Percentiles rank a stretch among this genome's conserved stretches.
phyloP scores from a whole-genome alignment of 1,140 invertebrate genomes.

The Bombus sylvicola region DNA sequence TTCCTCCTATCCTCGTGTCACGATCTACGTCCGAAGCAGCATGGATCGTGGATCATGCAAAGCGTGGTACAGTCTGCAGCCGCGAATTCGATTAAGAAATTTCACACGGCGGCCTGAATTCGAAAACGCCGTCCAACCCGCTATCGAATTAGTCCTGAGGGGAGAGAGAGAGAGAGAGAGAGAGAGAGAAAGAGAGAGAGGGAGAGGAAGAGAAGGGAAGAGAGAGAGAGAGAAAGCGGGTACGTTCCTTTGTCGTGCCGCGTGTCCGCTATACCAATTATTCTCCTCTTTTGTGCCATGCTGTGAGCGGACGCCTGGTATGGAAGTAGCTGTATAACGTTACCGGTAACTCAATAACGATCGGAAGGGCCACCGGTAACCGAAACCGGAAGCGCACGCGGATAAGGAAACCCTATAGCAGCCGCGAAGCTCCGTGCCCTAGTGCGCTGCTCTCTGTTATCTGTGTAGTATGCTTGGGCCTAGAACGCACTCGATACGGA shows the following conservation, averaged over 20 bases:
- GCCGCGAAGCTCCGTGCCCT: conserved; percentile 24
- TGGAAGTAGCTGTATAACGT: conserved; percentile 56
- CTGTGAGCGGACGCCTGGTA: neutral
- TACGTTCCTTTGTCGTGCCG: conserved; percentile 22
- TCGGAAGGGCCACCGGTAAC: conserved; percentile 53
- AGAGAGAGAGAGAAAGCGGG: neutral
- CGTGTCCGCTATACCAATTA: conserved; percentile 50
- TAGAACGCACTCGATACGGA: neutral
- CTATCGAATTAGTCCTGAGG: conserved; percentile 42
- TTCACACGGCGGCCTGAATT: conserved; percentile 22
- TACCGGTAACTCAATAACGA: conserved; percentile 66
- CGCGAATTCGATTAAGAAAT: conserved; percentile 48
- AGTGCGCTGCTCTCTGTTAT: neutral
- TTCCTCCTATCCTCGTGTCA: neutral
- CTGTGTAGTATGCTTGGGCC: neutral
- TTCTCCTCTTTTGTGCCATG: conserved; percentile 46
- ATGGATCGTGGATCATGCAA: neutral
- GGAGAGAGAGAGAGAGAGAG: neutral
- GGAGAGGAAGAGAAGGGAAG: too few species aligned
- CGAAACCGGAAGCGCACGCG: conserved; percentile 60
- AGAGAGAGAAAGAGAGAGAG: neutral
- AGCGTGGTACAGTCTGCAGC: neutral
- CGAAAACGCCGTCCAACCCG: neutral
- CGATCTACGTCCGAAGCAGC: neutral
- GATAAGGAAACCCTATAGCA: conserved; percentile 54